phyloP scores from a whole-genome alignment of 1,140 invertebrate species.

The Helicoverpa zea region DNA sequence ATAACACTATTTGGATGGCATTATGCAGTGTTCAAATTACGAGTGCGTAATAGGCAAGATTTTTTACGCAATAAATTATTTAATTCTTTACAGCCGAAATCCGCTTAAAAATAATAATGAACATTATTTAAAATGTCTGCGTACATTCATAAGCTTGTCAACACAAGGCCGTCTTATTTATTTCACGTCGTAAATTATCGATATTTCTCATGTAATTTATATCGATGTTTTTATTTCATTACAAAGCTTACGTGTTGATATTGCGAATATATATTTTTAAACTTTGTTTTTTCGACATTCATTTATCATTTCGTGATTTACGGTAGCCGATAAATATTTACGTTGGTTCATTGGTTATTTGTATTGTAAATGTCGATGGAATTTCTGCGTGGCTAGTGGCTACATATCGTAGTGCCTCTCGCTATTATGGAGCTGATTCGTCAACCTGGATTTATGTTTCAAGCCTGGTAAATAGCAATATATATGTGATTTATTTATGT shows the following conservation, averaged over 20 bases:
- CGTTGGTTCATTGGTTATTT: neutral
- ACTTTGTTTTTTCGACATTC: neutral
- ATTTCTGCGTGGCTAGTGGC: no score
- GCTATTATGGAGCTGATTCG: no score
- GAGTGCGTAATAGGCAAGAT: no score
- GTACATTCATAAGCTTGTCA: neutral
- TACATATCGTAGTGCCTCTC: no score
- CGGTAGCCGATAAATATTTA: neutral
- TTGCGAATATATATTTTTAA: slow-evolving; percentile 1
- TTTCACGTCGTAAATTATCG: neutral
- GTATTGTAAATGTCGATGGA: slow-evolving; percentile 1
- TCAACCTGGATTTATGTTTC: neutral
- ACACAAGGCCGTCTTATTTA: neutral
- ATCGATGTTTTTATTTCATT: slow-evolving; percentile 8
- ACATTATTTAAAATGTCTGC: no score
- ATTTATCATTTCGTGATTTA: slow-evolving; percentile 30
- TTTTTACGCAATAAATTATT: no score
- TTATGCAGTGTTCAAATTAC: no score
- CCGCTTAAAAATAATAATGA: no score
- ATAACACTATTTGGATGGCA: no score
- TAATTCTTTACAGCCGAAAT: no score
- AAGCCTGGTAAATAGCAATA: neutral
- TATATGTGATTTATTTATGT: no score
- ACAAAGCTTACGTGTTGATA: neutral
- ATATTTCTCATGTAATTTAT: neutral